phyloP scores from a whole-genome alignment of 1,140 invertebrate genomes.

The Temnothorax curvispinosus region DNA sequence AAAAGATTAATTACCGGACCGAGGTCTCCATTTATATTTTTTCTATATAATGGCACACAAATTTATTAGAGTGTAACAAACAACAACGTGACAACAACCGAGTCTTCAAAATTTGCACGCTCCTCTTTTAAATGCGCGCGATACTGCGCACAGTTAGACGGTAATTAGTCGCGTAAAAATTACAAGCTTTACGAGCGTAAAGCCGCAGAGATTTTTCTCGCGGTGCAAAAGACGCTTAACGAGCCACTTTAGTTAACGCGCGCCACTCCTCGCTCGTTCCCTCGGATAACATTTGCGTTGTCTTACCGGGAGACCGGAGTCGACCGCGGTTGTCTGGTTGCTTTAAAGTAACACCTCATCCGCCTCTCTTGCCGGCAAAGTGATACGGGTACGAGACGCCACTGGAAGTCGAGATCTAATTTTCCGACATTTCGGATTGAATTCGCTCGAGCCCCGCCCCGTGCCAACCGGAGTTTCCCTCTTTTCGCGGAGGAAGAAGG shows the following conservation, averaged over 20 bases:
- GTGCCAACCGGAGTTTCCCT: not conserved
- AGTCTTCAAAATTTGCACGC: not conserved
- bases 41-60: not conserved
- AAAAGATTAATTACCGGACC: not conserved
- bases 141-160: not conserved
- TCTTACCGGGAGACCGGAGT: conserved; percentile 20
- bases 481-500: conserved; percentile 27
- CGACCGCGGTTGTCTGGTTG: conserved; percentile 46
- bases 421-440: conserved; percentile 76
- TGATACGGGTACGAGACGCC: conserved; percentile 60
- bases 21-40: no score
- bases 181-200: conserved; percentile 9
- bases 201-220: conserved; percentile 51
- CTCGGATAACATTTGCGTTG: conserved; percentile 37
- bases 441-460: conserved; percentile 58
- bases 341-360: conserved; percentile 45
- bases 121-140: conserved; percentile 2
- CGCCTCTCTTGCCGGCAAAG: conserved; percentile 21
- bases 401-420: conserved; percentile 68
- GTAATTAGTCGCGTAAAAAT: conserved; percentile 34
- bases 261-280: conserved; percentile 19
- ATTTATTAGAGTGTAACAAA: not conserved
- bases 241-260: conserved; percentile 64
- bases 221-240: conserved; percentile 39
- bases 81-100: not conserved